These are phyloP conservation scores for Dilophus febrilis DNA, from an alignment of 2,888 invertebrate species.

Conservation along the genomic window DNA sequence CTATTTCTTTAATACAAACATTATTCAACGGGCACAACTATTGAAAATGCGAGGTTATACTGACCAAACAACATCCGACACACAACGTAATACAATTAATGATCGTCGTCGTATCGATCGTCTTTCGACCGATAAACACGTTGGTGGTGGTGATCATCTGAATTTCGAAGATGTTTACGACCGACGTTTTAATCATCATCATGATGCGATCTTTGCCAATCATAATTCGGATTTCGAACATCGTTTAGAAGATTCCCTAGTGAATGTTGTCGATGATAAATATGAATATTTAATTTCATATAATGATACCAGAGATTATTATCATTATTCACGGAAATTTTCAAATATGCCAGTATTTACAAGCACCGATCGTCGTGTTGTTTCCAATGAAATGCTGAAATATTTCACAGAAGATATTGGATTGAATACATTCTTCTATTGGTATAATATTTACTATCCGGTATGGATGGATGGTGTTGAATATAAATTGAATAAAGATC, in stretches of 20 bases:
- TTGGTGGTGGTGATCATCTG: too few species aligned
- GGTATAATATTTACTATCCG: conserved; percentile 49
- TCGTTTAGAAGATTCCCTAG: too few species aligned
- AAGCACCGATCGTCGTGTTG: neutral
- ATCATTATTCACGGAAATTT: too few species aligned
- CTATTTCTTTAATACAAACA: conserved; percentile 53
- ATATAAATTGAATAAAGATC: conserved; percentile 20
- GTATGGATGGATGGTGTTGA: conserved; percentile 43
- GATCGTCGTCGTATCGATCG: neutral
- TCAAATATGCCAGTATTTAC: too few species aligned
- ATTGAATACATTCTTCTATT: conserved; percentile 52
- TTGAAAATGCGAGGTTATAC: conserved; percentile 35
- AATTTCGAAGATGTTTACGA: too few species aligned
- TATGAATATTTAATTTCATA: too few species aligned
- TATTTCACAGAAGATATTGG: conserved; percentile 68
- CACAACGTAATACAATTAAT: conserved; percentile 3
- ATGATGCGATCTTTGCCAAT: too few species aligned
- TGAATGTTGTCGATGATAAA: too few species aligned
- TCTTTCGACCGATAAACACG: conserved; percentile 11
- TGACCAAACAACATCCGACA: too few species aligned
- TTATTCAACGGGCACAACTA: conserved; percentile 48
- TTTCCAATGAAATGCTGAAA: conserved; percentile 39
- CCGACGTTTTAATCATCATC: too few species aligned
- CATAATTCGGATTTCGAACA: too few species aligned
- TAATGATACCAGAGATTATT: too few species aligned